Percentiles rank a stretch among this genome's conserved stretches.
Evolutionary conservation across 1,140 invertebrate genomes (phyloP).

Genomic region (Aphaenogaster rudis): DNA sequence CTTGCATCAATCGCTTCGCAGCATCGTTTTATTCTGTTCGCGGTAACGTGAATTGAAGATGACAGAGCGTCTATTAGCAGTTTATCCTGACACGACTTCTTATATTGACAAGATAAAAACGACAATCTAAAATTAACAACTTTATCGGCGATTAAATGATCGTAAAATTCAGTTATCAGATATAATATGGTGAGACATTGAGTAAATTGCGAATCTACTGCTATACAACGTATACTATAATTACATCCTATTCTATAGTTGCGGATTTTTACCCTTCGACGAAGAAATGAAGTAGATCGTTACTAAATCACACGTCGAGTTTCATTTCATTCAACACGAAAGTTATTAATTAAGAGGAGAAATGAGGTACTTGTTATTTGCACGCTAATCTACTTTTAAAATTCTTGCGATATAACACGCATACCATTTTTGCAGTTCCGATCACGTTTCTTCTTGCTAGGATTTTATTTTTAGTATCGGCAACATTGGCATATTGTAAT

Average conservation of each 20-base stretch:
- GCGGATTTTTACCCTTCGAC: conserved; percentile 4
- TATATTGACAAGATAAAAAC: background rate
- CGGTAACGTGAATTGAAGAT: conserved; percentile 37
- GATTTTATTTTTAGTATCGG: background rate
- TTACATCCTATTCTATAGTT: background rate
- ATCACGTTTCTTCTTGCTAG: background rate
- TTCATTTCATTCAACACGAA: background rate
- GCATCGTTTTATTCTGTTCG: conserved; percentile 30
- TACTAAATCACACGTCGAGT: background rate
- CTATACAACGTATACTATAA: background rate
- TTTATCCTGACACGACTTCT: background rate
- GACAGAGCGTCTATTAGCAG: conserved; percentile 15
- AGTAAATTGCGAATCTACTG: conserved; percentile 9
- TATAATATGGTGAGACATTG: background rate
- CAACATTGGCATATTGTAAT: background rate
- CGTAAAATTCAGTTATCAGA: conserved; percentile 1
- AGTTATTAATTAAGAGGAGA: conserved; percentile 8
- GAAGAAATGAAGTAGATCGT: conserved; percentile 13
- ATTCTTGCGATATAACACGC: background rate
- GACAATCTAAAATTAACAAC: conserved; percentile 42
- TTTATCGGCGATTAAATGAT: conserved; percentile 24
- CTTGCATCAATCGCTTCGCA: conserved; percentile 2
- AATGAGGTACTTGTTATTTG: background rate
- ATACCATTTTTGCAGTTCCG: background rate
- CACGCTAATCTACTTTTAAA: conserved; percentile 32